These are phyloP conservation scores for Panthera uncia DNA, from an alignment of 2,113 vertebrate species.

Conservation along the genomic window DNA sequence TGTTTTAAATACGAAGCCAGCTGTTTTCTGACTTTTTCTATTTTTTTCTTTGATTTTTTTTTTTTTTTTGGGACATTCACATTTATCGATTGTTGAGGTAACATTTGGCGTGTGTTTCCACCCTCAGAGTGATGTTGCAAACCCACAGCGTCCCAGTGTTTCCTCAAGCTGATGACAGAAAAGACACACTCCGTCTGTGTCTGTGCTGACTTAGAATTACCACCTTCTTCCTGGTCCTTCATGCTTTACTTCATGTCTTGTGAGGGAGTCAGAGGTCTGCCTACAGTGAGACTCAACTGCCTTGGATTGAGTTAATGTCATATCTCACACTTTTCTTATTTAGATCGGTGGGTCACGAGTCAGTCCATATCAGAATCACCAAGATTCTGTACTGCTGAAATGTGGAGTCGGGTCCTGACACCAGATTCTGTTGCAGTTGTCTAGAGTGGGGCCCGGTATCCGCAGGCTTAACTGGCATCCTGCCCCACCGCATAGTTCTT, in stretches of 20 bases:
- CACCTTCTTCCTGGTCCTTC: not conserved
- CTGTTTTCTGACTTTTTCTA: not conserved
- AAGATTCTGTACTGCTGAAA: not conserved
- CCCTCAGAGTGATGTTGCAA: not conserved
- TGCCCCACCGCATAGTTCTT: not conserved
- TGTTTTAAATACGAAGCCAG: not conserved
- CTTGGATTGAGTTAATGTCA: not conserved
- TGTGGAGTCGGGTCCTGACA: not conserved
- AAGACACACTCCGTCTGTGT: not conserved
- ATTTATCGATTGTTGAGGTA: not conserved
- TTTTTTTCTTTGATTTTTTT: conserved; percentile 10
- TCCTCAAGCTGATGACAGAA: not conserved
- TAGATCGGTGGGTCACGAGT: not conserved
- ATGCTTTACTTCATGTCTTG: not conserved
- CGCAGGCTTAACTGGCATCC: not conserved
- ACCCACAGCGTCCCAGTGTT: not conserved
- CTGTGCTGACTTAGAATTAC: not conserved
- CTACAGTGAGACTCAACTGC: not conserved
- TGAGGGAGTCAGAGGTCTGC: not conserved
- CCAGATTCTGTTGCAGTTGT: not conserved
- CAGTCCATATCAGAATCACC: not conserved
- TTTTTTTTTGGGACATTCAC: not conserved
- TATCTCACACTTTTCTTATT: not conserved
- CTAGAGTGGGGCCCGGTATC: fast-evolving
- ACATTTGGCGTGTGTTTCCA: not conserved